Evolutionary conservation across 2,888 invertebrate genomes (phyloP), one percentile per base, ranked within the genome.

Genomic region (Orthosia gracilis): DNA sequence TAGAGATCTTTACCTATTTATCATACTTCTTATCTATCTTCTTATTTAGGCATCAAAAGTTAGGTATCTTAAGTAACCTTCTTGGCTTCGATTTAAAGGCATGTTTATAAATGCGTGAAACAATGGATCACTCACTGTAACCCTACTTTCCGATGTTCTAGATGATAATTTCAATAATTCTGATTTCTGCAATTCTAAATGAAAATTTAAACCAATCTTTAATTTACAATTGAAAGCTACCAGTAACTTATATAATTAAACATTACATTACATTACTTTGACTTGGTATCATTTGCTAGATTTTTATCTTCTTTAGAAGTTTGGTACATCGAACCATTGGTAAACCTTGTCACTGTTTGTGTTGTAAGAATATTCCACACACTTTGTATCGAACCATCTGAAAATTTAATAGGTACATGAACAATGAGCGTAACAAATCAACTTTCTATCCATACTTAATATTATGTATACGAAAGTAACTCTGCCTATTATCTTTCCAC

Each of bases 271-370:
- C n/a, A 55, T 4, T 9, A 23, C 23, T 26, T 58, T 50, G 0
- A 23, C 26, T 50, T 63, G 23, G 64, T 59, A 59, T 50, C 47
- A 59, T 54, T 1, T 47, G 65, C 61, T 58, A 66, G 49, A 49
- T 5, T 23, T 45, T 1, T 3, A 49, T 13, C 9, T 47, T 62
- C 50, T 66, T 82, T 12, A 82, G 31, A 66, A 82, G 23, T 65
- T 61, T 52, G 17, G 18, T 1, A 79, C 94, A 88, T 97, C 97
- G 82, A 97, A 97, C 97, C 97, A 97, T 84, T 97, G 97, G 88
- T 96, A 96, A 1, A 73, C 5, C 84, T 94, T 93, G 13, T 90
- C 83, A 15, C 92, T 87, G 2, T 71, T 89, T 13, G 84, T 90
- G 77, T 97, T 93, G 67, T 94, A 95, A 54, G 90, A 90, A 83